phyloP scores from a whole-genome alignment of 2,113 vertebrate species.

The Theropithecus gelada region DNA sequence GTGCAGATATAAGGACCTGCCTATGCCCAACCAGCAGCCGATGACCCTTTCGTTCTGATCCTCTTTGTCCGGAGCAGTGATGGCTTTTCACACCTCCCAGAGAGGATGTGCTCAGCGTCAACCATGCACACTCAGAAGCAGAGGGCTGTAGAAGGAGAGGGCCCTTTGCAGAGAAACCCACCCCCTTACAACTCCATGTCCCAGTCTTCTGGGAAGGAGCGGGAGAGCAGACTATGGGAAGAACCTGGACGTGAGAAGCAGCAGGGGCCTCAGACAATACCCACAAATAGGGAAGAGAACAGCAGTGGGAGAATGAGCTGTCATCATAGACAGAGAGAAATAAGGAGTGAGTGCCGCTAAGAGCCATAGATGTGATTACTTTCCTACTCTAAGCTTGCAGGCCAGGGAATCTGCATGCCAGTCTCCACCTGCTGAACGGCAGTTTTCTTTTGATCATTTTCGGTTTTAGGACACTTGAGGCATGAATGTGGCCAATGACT shows the following conservation, averaged over 20 bases:
- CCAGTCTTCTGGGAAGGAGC: too few species aligned
- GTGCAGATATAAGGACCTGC: not conserved
- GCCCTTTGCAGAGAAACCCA: too few species aligned
- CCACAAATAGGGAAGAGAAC: not conserved
- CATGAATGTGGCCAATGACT: conserved; percentile 73
- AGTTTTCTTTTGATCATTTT: conserved; percentile 83
- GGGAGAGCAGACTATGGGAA: too few species aligned
- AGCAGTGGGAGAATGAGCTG: fast-evolving
- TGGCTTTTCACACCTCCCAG: not conserved
- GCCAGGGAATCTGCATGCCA: conserved; percentile 52
- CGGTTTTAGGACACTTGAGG: conserved; percentile 86
- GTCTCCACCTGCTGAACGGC: conserved; percentile 75
- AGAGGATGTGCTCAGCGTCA: not conserved
- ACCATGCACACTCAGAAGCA: not conserved
- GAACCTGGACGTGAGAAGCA: not conserved
- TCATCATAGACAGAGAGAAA: not conserved
- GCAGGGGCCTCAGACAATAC: not conserved
- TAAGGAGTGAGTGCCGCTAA: not conserved
- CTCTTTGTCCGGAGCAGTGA: not conserved
- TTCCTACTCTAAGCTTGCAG: conserved; percentile 67
- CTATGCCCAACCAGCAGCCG: too few species aligned
- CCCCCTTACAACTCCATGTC: not conserved
- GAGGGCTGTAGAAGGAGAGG: not conserved
- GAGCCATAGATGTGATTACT: conserved; percentile 42
- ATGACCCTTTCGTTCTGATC: not conserved